Evolutionary conservation across 2,797 vertebrate genomes (phyloP).

Genomic region (Holocentrus rufus): DNA sequence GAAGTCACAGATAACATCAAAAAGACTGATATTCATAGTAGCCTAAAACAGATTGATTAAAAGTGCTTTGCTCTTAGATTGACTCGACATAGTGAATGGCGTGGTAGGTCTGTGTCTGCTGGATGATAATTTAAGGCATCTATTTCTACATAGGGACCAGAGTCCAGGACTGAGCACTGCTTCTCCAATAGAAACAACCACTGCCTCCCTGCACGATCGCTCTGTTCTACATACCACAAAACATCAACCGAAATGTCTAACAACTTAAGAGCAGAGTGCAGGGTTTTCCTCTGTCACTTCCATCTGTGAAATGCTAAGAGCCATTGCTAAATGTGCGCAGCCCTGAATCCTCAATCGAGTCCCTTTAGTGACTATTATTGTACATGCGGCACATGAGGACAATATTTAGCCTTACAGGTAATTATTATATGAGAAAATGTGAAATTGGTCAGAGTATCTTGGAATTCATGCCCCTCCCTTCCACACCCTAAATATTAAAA

Average conservation of each 20-base stretch:
- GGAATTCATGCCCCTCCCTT: conserved; percentile 73
- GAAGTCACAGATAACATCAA: conserved; percentile 48
- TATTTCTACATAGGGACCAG: conserved; percentile 62
- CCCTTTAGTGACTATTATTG: conserved; percentile 35
- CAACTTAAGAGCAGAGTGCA: conserved; percentile 17
- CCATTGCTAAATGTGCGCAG: conserved; percentile 6
- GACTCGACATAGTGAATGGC: conserved; percentile 42
- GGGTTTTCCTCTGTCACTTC: conserved; percentile 5
- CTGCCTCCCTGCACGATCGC: conserved; percentile 8
- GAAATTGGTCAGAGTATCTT: conserved; percentile 83
- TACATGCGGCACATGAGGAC: conserved; percentile 74
- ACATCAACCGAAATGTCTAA: conserved; percentile 26
- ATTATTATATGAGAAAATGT: conserved; percentile 85
- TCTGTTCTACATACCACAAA: conserved; percentile 18
- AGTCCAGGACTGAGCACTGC: conserved; percentile 44
- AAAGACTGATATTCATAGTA: conserved; percentile 58
- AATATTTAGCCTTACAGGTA: conserved; percentile 62
- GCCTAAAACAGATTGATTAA: conserved; percentile 57
- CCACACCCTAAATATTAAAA: conserved; percentile 84
- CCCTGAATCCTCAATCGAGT: conserved; percentile 45
- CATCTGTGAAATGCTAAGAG: conserved; percentile 22
- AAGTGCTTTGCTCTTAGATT: conserved; percentile 74
- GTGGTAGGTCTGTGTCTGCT: conserved; percentile 30
- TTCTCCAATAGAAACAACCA: conserved; percentile 24
- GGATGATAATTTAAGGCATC: conserved; percentile 77